These are phyloP conservation scores for Paralvinella palmiformis DNA, from an alignment of 1,140 invertebrate species.

Conservation along the genomic window DNA sequence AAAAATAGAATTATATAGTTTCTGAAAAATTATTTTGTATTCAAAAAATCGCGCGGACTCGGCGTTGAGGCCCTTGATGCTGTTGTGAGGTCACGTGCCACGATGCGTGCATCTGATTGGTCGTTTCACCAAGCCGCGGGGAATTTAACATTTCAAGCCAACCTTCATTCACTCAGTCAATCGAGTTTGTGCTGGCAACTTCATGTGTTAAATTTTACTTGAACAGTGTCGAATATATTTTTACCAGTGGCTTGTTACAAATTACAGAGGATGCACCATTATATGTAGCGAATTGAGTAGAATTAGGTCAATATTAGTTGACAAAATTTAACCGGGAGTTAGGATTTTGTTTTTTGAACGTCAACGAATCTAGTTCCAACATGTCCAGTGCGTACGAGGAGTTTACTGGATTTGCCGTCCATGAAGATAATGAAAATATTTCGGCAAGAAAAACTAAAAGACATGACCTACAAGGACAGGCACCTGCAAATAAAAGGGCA, in stretches of 20 bases:
- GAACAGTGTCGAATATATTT: conserved; percentile 5
- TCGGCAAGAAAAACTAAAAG: conserved; percentile 12
- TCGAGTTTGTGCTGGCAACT: neutral
- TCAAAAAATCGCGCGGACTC: conserved; percentile 5
- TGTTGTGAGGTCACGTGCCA: conserved; percentile 11
- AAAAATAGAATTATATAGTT: too few relatives aligned
- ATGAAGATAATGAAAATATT: conserved; percentile 8
- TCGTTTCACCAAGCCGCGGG: conserved; percentile 29
- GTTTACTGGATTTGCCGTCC: neutral
- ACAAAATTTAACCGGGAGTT: neutral
- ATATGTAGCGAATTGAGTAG: neutral
- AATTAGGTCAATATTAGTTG: neutral
- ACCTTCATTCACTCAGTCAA: conserved; percentile 10
- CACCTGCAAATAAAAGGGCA: conserved; percentile 32
- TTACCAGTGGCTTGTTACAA: neutral
- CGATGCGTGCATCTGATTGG: conserved; percentile 25
- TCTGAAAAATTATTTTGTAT: too few relatives aligned
- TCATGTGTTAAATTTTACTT: neutral
- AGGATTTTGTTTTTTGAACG: conserved; percentile 11
- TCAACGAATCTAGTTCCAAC: conserved; percentile 1
- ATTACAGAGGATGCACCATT: neutral
- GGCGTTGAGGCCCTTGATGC: conserved; percentile 6
- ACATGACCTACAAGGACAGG: conserved; percentile 3
- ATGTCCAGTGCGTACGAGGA: conserved; percentile 1
- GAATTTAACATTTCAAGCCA: conserved; percentile 31